These are phyloP conservation scores for Colletes collaris DNA, from an alignment of 2,888 invertebrate genomes.

Conservation along the genomic window DNA sequence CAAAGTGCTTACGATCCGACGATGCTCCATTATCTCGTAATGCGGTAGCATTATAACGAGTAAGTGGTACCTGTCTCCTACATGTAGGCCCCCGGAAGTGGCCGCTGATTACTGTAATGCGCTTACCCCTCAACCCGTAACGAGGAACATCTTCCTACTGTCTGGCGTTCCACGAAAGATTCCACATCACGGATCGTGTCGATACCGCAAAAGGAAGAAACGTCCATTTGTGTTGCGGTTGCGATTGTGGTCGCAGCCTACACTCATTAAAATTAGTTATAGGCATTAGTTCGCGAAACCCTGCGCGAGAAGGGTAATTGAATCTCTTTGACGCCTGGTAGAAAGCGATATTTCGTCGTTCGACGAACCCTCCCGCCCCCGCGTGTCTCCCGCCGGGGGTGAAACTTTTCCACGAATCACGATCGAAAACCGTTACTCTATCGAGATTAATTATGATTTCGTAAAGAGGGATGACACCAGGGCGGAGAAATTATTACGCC, in stretches of 20 bases:
- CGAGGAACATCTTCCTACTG: conserved; percentile 75
- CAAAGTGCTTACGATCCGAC: conserved; percentile 66
- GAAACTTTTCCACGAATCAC: conserved; percentile 67
- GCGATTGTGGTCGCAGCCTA: conserved; percentile 32
- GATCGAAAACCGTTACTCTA: conserved; percentile 45
- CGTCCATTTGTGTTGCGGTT: conserved; percentile 41
- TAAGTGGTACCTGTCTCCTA: conserved; percentile 76
- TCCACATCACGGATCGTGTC: conserved; percentile 48
- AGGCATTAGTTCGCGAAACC: conserved; percentile 56
- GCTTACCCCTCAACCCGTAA: conserved; percentile 64
- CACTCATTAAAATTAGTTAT: conserved; percentile 59
- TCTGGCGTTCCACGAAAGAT: conserved; percentile 69
- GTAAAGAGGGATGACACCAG: conserved; percentile 49
- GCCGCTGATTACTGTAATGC: conserved; percentile 75
- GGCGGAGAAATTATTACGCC: conserved; percentile 59
- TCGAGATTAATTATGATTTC: conserved; percentile 70
- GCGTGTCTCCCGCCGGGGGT: background rate
- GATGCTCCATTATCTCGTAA: conserved; percentile 78
- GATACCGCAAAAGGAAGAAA: conserved; percentile 49
- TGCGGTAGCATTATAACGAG: conserved; percentile 77
- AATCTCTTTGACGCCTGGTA: conserved; percentile 65
- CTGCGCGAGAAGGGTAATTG: conserved; percentile 65
- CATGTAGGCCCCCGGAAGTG: conserved; percentile 72
- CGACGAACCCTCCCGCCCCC: conserved; percentile 17
- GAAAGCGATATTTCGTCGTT: conserved; percentile 61